Percentiles rank a stretch among this genome's conserved stretches.
Evolutionary conservation across 2,113 vertebrate species (phyloP).

Genomic region (Archilochus colubris): DNA sequence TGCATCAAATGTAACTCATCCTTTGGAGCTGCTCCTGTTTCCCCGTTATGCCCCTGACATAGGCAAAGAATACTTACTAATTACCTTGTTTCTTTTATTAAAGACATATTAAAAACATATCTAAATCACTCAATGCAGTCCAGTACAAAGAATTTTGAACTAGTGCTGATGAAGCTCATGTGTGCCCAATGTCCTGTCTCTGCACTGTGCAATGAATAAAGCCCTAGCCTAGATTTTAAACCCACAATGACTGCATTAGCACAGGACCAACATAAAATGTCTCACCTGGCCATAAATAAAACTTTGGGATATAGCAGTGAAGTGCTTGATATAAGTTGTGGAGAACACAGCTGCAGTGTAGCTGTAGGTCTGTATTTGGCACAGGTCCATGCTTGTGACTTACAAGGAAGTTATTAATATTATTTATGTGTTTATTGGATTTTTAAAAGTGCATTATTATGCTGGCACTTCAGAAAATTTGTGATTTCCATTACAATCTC

Average conservation of each 20-base stretch:
- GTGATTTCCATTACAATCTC: not conserved
- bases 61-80: not conserved
- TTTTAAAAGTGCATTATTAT: not conserved
- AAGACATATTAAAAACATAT: not conserved
- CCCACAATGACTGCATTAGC: accelerated
- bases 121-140: not conserved
- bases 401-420: not conserved
- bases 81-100: not conserved
- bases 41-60: not conserved
- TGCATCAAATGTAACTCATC: not conserved
- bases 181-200: not conserved
- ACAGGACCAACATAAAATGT: not conserved
- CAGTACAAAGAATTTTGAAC: not conserved
- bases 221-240: not conserved
- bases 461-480: not conserved
- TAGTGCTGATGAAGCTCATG: not conserved
- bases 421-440: not conserved
- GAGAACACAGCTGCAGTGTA: accelerated
- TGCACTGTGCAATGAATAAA: not conserved
- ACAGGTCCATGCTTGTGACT: not conserved
- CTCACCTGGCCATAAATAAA: not conserved
- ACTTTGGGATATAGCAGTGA: not conserved
- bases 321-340: not conserved
- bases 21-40: not conserved
- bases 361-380: not conserved